A percentile compares a stretch with the other conserved stretches of the same genome.
Evolutionary conservation across 1,140 invertebrate genomes (phyloP).

Genomic region (Pogonognathellus flavescens): DNA sequence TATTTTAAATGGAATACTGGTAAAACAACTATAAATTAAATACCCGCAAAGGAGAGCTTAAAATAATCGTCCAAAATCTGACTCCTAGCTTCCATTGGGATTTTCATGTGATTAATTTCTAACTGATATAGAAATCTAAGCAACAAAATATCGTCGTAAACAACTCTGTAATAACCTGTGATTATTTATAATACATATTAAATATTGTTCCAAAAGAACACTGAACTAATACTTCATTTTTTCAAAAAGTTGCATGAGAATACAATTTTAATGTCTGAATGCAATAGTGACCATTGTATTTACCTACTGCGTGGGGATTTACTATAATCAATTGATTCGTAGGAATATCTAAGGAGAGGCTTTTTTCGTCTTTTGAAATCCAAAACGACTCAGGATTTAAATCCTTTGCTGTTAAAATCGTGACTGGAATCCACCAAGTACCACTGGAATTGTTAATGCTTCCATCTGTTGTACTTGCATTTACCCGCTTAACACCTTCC

Average conservation of each 20-base stretch:
- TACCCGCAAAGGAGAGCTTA: constrained; percentile 2
- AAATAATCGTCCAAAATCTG: constrained; percentile 40
- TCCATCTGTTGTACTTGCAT: too few species aligned
- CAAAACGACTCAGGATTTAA: constrained; percentile 26
- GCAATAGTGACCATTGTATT: background rate
- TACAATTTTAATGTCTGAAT: too few species aligned
- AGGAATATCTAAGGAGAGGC: background rate
- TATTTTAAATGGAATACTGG: background rate
- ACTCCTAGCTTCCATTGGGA: background rate
- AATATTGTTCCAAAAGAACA: too few species aligned
- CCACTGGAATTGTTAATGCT: background rate
- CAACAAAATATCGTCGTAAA: background rate
- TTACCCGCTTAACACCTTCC: too few species aligned
- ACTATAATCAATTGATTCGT: constrained; percentile 49
- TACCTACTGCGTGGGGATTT: constrained; percentile 32
- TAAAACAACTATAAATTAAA: background rate
- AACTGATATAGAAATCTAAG: background rate
- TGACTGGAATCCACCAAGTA: constrained; percentile 60
- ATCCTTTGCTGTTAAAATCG: background rate
- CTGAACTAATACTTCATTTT: too few species aligned
- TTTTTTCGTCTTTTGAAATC: constrained; percentile 29
- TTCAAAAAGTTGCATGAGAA: too few species aligned
- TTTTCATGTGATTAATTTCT: background rate
- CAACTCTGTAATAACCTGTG: constrained; percentile 14
- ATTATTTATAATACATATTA: too few species aligned